These are phyloP conservation scores for Meandrusa payeni DNA, from an alignment of 2,888 invertebrate species.

Conservation along the genomic window DNA sequence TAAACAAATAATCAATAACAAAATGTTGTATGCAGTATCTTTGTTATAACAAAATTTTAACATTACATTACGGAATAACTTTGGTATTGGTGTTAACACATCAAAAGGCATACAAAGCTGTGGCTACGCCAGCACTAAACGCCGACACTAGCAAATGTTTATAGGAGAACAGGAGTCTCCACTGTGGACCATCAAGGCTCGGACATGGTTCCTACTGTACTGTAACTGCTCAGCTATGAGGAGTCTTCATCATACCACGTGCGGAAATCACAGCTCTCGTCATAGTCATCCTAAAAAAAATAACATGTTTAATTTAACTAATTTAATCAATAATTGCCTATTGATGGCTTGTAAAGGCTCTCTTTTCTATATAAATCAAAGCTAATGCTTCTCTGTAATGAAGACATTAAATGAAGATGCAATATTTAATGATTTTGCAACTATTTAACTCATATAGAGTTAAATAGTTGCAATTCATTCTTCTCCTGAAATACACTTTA, in stretches of 20 bases:
- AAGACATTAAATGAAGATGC: too few relatives aligned
- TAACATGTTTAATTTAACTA: too few relatives aligned
- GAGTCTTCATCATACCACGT: conserved; percentile 76
- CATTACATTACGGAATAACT: conserved; percentile 59
- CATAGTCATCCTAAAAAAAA: conserved; percentile 65
- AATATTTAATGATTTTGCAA: too few relatives aligned
- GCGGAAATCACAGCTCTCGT: conserved; percentile 68
- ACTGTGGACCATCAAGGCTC: conserved; percentile 25
- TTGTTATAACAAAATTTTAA: conserved; percentile 39
- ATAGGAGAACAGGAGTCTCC: conserved; percentile 29
- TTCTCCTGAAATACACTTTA: too few relatives aligned
- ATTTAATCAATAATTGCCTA: too few relatives aligned
- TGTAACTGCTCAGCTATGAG: conserved; percentile 53
- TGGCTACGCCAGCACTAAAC: conserved; percentile 32
- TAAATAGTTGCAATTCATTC: too few relatives aligned
- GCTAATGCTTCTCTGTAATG: too few relatives aligned
- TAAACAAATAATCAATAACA: conserved; percentile 38
- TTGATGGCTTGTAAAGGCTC: too few relatives aligned
- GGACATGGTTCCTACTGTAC: conserved; percentile 11
- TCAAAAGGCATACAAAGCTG: conserved; percentile 43
- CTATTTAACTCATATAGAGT: too few relatives aligned
- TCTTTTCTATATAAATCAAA: too few relatives aligned
- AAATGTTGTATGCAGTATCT: conserved; percentile 49
- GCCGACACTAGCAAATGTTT: conserved; percentile 36
- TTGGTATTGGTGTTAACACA: conserved; percentile 72